phyloP scores from a whole-genome alignment of 1,140 invertebrate species.

The Ceratina japonica region DNA sequence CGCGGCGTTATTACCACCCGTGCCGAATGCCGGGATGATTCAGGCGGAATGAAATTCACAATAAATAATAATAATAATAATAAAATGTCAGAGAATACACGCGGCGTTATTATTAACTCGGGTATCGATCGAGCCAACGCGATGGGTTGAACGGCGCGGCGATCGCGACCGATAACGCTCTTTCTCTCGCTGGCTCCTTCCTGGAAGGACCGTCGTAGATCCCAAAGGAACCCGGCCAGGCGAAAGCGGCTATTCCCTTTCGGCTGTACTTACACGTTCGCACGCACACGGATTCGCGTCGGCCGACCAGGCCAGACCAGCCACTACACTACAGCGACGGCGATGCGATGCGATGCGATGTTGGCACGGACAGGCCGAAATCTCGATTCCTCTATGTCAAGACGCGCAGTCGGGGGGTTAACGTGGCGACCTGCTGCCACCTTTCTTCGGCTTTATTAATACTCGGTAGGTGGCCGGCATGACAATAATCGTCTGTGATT shows the following conservation, averaged over 20 bases:
- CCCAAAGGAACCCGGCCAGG: constrained; percentile 22
- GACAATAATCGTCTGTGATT: constrained; percentile 63
- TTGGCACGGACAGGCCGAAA: constrained; percentile 57
- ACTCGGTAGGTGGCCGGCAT: constrained; percentile 66
- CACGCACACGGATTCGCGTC: not conserved
- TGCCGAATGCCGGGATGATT: constrained; percentile 30
- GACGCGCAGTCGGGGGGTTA: constrained; percentile 62
- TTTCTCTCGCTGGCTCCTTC: constrained; percentile 57
- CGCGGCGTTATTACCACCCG: constrained; percentile 62
- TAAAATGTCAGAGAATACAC: constrained; percentile 64
- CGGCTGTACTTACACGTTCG: not conserved
- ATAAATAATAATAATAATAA: constrained; percentile 73
- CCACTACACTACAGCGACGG: constrained; percentile 23
- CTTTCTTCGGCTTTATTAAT: constrained; percentile 72
- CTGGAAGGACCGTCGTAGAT: constrained; percentile 59
- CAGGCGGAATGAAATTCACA: constrained; percentile 61
- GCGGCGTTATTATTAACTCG: constrained; percentile 68
- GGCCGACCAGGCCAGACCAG: constrained; percentile 43
- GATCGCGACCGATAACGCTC: constrained; percentile 65
- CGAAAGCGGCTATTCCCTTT: constrained; percentile 38
- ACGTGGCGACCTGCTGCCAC: constrained; percentile 62
- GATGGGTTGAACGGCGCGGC: not conserved
- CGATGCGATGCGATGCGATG: constrained; percentile 49
- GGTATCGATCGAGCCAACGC: constrained; percentile 65
- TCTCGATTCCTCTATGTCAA: constrained; percentile 63